phyloP scores from a whole-genome alignment of 1,140 invertebrate species.

The Lamellibrachia luymesi region DNA sequence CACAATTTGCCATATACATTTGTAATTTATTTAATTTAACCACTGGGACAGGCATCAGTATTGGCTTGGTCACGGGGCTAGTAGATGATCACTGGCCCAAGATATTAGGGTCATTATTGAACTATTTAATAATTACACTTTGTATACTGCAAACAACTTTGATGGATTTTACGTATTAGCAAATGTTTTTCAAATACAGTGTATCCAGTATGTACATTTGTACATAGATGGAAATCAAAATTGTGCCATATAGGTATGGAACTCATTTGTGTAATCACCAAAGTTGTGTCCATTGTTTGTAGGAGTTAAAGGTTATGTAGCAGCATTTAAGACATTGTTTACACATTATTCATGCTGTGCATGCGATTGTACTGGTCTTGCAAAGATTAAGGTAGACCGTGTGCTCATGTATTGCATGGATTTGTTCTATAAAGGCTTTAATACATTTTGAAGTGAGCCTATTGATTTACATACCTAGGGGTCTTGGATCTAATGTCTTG shows the following conservation, averaged over 20 bases:
- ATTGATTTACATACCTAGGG: neutral
- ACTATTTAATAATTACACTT: neutral
- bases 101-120: neutral
- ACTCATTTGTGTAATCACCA: neutral
- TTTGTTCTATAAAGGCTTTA: neutral
- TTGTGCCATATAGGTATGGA: neutral
- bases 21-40: too few species aligned
- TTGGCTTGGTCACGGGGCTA: neutral
- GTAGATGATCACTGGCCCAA: neutral
- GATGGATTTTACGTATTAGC: too few species aligned
- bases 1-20: too few species aligned
- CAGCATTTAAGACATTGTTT: neutral
- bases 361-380: neutral
- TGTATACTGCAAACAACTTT: neutral
- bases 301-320: neutral
- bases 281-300: neutral
- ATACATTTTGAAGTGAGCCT: neutral
- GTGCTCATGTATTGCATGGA: neutral
- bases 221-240: neutral
- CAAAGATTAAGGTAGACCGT: neutral
- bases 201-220: neutral
- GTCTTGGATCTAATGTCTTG: too few species aligned
- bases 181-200: neutral
- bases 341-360: neutral
- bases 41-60: too few species aligned